Evolutionary conservation across 2,113 vertebrate species (phyloP), one percentile per base, ranked within the genome.

Genomic region (Fulica atra): DNA sequence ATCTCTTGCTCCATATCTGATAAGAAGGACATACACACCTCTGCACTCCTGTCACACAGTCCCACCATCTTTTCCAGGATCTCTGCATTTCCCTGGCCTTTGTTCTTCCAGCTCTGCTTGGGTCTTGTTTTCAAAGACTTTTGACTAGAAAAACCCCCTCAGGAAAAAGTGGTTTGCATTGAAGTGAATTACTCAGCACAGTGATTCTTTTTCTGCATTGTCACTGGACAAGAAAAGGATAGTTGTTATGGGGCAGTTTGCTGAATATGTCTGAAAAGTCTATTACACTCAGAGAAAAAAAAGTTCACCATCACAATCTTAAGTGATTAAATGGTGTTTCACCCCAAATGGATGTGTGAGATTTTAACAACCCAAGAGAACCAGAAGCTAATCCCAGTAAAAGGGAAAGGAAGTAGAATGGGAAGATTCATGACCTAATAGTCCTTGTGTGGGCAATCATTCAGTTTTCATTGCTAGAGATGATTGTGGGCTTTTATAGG

Each of bases 71-170:
- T 71, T 85, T 66, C 65, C 51, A 25, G 16, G 7, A 68, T 38
- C 13, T 87, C n/a, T 74, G 23, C 13, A 20, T 68, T 92, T 40
- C 23, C 2, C 11, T 24, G 18, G 11, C 9, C 3, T 11, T 79
- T 64, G 21, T 36, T 11, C 38, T 74, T 74, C 31, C 26, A 59
- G 0, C 4, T 65, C 59, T 69, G 16, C 6, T 29, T 66, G 4
- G 4, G 4, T 81, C 36, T 73, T 86, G 5, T 59, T 94, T 89
- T 78, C n/a, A 89, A 83, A 64, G 35, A 42, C 7, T 89, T 96
- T 78, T 84, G 25, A 7, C 7, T 25, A 70, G 26, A 63, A 70
- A 68, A 89, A 14, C 18, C 36, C 23, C 4, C 10, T 84, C 61
- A 79, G 28, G 65, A 83, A n/a, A 29, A 35, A 80, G 16, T 10